phyloP scores from a whole-genome alignment of 1,140 invertebrate genomes.

The Drosophila ohnishii region DNA sequence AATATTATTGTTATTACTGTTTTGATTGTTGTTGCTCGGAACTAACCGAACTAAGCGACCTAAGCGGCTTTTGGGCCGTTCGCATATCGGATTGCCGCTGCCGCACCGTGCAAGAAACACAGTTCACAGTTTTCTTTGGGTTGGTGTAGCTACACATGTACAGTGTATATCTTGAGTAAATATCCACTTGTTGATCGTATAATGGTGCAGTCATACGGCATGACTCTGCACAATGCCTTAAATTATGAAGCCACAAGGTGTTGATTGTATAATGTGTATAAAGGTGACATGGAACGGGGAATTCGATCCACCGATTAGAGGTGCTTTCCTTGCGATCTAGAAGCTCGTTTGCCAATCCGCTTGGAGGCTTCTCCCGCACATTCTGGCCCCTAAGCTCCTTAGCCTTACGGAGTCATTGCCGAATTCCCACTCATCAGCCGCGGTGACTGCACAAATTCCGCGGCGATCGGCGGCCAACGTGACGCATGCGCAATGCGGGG shows the following conservation, averaged over 20 bases:
- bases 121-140: slow-evolving; percentile 37
- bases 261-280: slow-evolving; percentile 46
- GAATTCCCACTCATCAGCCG: slow-evolving; percentile 15
- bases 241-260: slow-evolving; percentile 45
- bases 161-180: background rate
- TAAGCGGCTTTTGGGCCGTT: slow-evolving; percentile 65
- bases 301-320: slow-evolving; percentile 23
- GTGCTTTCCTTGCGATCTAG: slow-evolving; percentile 16
- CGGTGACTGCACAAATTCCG: slow-evolving; percentile 19
- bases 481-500: slow-evolving; percentile 37
- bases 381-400: slow-evolving; percentile 24
- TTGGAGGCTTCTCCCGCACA: background rate
- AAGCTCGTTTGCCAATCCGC: slow-evolving; percentile 10
- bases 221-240: slow-evolving; percentile 50
- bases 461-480: slow-evolving; percentile 22
- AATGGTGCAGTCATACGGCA: slow-evolving; percentile 37
- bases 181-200: slow-evolving; percentile 24
- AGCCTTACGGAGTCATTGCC: slow-evolving; percentile 22
- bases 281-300: slow-evolving; percentile 2
- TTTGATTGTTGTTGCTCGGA: slow-evolving; percentile 36
- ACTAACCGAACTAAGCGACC: slow-evolving; percentile 14
- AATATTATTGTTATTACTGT: slow-evolving; percentile 48
- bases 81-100: slow-evolving; percentile 32
- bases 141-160: slow-evolving; percentile 2
- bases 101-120: slow-evolving; percentile 25